These are phyloP conservation scores for Tuta absoluta DNA, from an alignment of 2,888 invertebrate genomes.

Conservation along the genomic window DNA sequence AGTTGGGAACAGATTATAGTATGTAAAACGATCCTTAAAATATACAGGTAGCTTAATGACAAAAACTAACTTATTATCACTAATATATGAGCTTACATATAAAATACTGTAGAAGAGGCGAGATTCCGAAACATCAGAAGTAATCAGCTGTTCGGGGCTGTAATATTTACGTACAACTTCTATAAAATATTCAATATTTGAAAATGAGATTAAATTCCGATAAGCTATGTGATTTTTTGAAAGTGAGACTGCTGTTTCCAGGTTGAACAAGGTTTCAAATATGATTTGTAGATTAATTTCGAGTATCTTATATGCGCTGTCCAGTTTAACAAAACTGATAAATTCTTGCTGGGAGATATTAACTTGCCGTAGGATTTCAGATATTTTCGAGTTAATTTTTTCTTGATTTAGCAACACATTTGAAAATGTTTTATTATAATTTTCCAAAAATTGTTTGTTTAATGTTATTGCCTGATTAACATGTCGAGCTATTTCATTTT, in stretches of 20 bases:
- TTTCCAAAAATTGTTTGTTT: conserved; percentile 10
- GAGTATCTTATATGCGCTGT: not conserved
- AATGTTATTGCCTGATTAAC: conserved; percentile 10
- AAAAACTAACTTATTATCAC: conserved; percentile 13
- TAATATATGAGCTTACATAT: conserved; percentile 5
- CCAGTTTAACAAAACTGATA: not conserved
- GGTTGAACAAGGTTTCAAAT: not conserved
- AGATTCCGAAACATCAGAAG: not conserved
- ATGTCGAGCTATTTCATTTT: not conserved
- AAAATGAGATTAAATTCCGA: conserved; percentile 1
- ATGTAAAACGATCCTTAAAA: not conserved
- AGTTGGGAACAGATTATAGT: conserved; percentile 14
- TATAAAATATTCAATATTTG: conserved; percentile 9
- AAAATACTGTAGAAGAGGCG: not conserved
- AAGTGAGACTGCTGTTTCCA: conserved; percentile 1
- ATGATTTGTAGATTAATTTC: not conserved
- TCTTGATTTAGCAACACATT: not conserved
- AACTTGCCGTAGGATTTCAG: not conserved
- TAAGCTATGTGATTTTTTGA: conserved; percentile 6
- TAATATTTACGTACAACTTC: not conserved
- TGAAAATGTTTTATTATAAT: not conserved
- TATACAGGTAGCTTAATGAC: conserved; percentile 6
- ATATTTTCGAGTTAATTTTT: not conserved
- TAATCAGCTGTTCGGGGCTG: not conserved
- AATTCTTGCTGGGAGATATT: not conserved